Evolutionary conservation across 2,888 invertebrate genomes (phyloP), one percentile per base, ranked within the genome.

Genomic region (Flexamia atlantica): DNA sequence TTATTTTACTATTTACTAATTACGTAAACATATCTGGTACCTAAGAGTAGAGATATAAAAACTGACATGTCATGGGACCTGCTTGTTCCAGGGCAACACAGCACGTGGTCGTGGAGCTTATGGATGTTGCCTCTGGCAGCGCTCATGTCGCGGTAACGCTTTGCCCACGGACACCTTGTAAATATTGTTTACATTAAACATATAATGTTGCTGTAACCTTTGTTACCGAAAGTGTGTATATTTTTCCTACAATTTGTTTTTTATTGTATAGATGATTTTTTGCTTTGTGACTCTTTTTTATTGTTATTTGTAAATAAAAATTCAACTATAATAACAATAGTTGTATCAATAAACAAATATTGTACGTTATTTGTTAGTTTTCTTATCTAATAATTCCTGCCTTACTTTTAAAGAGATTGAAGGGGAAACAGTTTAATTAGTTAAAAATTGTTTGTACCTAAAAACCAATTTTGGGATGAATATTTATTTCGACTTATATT

Each of bases 191-290:
- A 30, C 70, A 32, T 23, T n/a, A 42, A 40, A 40, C 36, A 32
- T 25, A 36, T 14, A 12, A 46, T 30, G 46, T 30, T 76, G 12
- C 40, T 40, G 72, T 46, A 17, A 76, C 76, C 50, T 76, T 12
- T 12, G 57, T 57, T 20, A 76, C n/a, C 14, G 25, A 25, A 76
- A 30, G 36, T 17, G 32, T 76, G 76, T 76, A 76, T 76, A 76
- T 76, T 76, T 72, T 76, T 76, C 46, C 50, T 50, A 76, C 76
- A 50, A 50, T 76, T 23, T 12, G 4, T 36, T 76, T 76, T 76
- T 25, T 76, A 50, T n/a, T 76, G 76, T 76, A 76, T 28, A 76
- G 30, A 76, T 23, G 25, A 20, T 4, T n/a, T 42, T 46, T 50
- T 50, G 1, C n/a, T 4, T 76, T 50, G 23, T 20, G 1, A 28